Evolutionary conservation across 2,888 invertebrate genomes (phyloP).

Genomic region (Oligia latruncula): DNA sequence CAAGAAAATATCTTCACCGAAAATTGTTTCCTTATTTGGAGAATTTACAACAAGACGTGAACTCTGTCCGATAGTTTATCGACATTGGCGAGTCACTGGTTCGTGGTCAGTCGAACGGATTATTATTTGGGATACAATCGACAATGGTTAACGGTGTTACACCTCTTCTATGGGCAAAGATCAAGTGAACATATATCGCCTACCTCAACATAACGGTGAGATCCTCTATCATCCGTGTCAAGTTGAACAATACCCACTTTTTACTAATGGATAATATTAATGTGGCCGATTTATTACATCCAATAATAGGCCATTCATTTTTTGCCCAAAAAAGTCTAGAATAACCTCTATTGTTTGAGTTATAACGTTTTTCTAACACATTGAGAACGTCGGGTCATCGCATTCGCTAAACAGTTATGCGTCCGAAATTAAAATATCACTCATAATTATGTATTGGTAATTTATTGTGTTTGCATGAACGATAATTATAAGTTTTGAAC

Average conservation of each 20-base stretch:
- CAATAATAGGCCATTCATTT: slow-evolving; percentile 49
- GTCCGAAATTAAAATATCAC: slow-evolving; percentile 72
- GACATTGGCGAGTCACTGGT: slow-evolving; percentile 31
- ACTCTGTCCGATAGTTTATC: slow-evolving; percentile 22
- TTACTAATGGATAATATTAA: slow-evolving; percentile 59
- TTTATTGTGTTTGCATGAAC: slow-evolving; percentile 68
- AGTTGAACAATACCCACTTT: slow-evolving; percentile 65
- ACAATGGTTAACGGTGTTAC: slow-evolving; percentile 65
- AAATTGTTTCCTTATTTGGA: slow-evolving; percentile 21
- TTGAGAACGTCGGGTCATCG: slow-evolving; percentile 59
- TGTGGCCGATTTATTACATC: slow-evolving; percentile 58
- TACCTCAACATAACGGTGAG: slow-evolving; percentile 69
- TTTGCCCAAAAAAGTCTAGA: slow-evolving; percentile 24
- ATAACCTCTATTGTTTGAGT: slow-evolving; percentile 55
- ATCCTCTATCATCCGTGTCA: slow-evolving; percentile 62
- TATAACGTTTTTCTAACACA: slow-evolving; percentile 35
- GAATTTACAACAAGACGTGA: slow-evolving; percentile 26
- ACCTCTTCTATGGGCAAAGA: slow-evolving; percentile 52
- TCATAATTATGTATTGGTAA: slow-evolving; percentile 64
- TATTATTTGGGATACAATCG: slow-evolving; percentile 42
- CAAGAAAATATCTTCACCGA: slow-evolving; percentile 28
- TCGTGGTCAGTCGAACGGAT: slow-evolving; percentile 46
- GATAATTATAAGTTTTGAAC: slow-evolving; percentile 64
- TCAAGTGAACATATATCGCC: slow-evolving; percentile 58
- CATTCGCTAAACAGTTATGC: slow-evolving; percentile 69